Percentiles rank a stretch among this genome's conserved stretches.
These are phyloP conservation scores for Ciona savignyi DNA, from an alignment of 23 tunicate genomes.

Conservation along the genomic window DNA sequence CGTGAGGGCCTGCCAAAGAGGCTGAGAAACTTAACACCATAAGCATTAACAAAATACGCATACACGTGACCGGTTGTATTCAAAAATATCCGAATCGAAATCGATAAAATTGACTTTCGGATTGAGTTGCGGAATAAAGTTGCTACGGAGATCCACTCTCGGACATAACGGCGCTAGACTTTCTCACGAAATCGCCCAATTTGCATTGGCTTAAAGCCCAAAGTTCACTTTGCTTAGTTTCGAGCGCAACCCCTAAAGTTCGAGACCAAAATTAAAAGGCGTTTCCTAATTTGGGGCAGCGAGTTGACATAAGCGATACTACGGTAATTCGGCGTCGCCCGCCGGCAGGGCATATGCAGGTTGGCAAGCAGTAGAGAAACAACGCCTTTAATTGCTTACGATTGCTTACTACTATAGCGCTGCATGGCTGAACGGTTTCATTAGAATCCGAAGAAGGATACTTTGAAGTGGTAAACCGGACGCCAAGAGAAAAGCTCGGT, in stretches of 20 bases:
- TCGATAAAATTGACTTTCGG: too few relatives aligned
- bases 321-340: too few relatives aligned
- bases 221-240: not conserved
- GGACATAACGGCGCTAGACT: not conserved
- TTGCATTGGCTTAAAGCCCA: not conserved
- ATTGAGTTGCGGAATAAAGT: too few relatives aligned
- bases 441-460: too few relatives aligned
- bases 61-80: not conserved
- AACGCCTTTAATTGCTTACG: too few relatives aligned
- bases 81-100: too few relatives aligned
- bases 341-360: too few relatives aligned
- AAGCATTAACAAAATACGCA: not conserved
- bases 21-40: not conserved
- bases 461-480: too few relatives aligned
- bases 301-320: not conserved
- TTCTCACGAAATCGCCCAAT: not conserved
- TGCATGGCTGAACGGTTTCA: too few relatives aligned
- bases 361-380: too few relatives aligned
- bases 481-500: too few relatives aligned
- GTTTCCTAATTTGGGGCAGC: not conserved
- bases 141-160: not conserved
- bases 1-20: not conserved
- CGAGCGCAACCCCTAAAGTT: not conserved
- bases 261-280: not conserved
- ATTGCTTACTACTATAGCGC: too few relatives aligned